Evolutionary conservation across 2,113 vertebrate genomes (phyloP), one percentile per base, ranked within the genome.

Genomic region (Oncorhynchus tshawytscha): DNA sequence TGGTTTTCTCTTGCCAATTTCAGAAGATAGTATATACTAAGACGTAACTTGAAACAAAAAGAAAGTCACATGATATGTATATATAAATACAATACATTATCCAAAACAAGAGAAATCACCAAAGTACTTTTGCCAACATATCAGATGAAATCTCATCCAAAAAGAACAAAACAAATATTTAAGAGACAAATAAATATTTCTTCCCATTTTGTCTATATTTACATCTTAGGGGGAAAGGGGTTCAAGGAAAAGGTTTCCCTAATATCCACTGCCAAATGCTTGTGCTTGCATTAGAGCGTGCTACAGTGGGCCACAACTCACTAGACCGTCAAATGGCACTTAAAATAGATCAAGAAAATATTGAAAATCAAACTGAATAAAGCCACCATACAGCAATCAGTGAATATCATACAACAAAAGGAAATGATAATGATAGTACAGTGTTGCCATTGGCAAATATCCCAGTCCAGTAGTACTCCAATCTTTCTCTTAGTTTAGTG

Each of bases 271-370:
- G 85, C 86, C 84, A 84, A 87, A 92, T 85, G 89, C 90, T 91
- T 93, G 93, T 93, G 91, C 93, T 92, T 93, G 93, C 92, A 93
- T 94, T 85, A 88, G 90, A 91, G 91, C 85, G 90, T 89, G 93
- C 93, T 94, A 94, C 93, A 93, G 88, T 85, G 88, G 90, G 92
- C 91, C 92, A 93, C 87, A 82, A 92, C 89, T 91, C 91, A 93
- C 90, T 79, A 91, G 80, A 93, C 93, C 85, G 91, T 93, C 90
- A 87, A 90, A 94, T 93, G 93, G 93, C 93, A 93, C 92, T 93
- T 93, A 81, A 88, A 92, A 88, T 78, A 89, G 25, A 22, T 84
- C 77, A 78, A 86, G 83, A 86, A 86, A 80, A 82, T 84, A 83
- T 88, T 84, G 24, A 78, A 77, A 76, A 86, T 88, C 77, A 86